Conservation (phyloP, 1,140 invertebrate species). For the Pseudachorutes palmiensis region DNA sequence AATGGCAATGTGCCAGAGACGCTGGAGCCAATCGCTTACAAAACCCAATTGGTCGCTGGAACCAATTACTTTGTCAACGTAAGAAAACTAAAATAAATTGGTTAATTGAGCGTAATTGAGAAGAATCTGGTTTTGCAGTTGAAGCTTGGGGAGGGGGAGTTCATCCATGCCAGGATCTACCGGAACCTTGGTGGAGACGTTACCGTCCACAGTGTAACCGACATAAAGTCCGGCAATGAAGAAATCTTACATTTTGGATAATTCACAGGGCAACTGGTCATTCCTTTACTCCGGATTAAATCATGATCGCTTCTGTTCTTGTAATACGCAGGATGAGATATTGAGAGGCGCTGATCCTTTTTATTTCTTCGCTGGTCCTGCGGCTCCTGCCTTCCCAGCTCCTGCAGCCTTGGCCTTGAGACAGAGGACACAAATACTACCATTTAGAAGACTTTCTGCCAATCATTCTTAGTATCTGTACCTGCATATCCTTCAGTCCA, state of each 20-base stretch:
- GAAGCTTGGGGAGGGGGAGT: slow-evolving; percentile 15
- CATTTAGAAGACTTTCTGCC: no score
- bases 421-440: no score
- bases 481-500: slow-evolving; percentile 5
- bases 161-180: slow-evolving; percentile 30
- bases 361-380: no score
- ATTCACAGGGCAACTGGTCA: not conserved
- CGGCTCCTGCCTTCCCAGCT: no score
- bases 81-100: no score
- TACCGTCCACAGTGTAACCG: slow-evolving; percentile 20
- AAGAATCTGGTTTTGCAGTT: slow-evolving; percentile 2
- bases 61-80: slow-evolving; percentile 16
- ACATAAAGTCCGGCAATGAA: slow-evolving; percentile 17
- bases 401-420: no score
- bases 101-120: no score
- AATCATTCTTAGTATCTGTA: no score
- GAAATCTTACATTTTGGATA: slow-evolving; percentile 30
- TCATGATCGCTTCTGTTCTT: no score
- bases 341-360: no score
- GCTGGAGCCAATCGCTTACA: slow-evolving; percentile 27
- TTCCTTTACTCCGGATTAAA: no score
- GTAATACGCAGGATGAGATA: no score
- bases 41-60: slow-evolving; percentile 33
- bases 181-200: slow-evolving; percentile 22
- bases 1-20: not conserved